These are phyloP conservation scores for Nasonia vitripennis DNA, from an alignment of 1,140 invertebrate species.

Conservation along the genomic window DNA sequence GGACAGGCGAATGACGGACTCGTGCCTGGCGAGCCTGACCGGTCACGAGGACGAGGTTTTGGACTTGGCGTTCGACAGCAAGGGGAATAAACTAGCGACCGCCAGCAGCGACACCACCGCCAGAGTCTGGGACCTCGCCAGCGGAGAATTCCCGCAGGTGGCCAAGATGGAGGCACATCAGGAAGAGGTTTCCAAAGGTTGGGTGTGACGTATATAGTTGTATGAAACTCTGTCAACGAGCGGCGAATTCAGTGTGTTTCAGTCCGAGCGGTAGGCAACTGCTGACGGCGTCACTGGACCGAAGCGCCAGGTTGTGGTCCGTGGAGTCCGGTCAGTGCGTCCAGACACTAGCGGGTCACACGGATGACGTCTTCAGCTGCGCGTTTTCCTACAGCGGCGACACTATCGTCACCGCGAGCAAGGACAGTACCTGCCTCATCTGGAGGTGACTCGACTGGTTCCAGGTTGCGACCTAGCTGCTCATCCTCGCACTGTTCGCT, in stretches of 20 bases:
- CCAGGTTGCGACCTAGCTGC: constrained; percentile 65
- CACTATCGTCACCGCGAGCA: constrained; percentile 85
- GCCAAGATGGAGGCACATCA: constrained; percentile 82
- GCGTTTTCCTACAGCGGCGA: constrained; percentile 87
- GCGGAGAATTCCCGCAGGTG: constrained; percentile 77
- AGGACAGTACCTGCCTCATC: constrained; percentile 83
- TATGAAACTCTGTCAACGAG: not conserved
- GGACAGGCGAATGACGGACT: constrained; percentile 78
- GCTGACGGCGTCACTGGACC: constrained; percentile 84
- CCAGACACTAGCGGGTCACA: constrained; percentile 83
- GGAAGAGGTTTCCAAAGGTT: constrained; percentile 85
- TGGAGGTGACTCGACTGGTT: constrained; percentile 85
- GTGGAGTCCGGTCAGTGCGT: constrained; percentile 80
- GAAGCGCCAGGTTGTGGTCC: constrained; percentile 85
- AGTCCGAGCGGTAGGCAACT: constrained; percentile 84
- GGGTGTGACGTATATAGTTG: not conserved
- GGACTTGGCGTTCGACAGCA: constrained; percentile 84
- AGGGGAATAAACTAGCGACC: constrained; percentile 82
- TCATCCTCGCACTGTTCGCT: constrained; percentile 60
- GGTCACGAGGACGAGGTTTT: constrained; percentile 86
- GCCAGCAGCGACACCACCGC: constrained; percentile 84
- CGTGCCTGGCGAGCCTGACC: constrained; percentile 78
- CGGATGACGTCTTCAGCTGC: constrained; percentile 87
- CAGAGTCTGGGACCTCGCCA: constrained; percentile 80
- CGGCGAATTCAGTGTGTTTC: constrained; percentile 80